Conservation (phyloP, 2,888 invertebrate species). For the Phalangium opilio region DNA sequence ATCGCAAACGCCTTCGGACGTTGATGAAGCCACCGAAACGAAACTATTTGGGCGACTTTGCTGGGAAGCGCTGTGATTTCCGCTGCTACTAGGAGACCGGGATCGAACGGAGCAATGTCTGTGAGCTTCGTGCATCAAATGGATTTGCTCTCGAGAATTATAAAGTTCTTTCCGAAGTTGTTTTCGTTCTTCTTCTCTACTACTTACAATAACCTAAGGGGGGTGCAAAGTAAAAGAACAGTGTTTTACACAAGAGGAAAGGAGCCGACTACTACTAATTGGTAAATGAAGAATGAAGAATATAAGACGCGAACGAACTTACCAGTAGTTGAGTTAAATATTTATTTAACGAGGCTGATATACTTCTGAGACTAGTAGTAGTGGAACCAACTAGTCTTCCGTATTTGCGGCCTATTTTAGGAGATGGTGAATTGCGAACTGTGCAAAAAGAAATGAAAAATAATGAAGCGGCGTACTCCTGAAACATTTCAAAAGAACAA, state of each 20-base stretch:
- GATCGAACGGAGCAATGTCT: conserved; percentile 15
- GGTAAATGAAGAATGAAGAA: too few relatives aligned
- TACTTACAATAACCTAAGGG: conserved; percentile 37
- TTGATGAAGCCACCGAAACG: conserved; percentile 23
- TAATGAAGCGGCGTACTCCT: too few relatives aligned
- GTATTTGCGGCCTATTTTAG: too few relatives aligned
- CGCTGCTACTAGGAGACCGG: conserved; percentile 15
- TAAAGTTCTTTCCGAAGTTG: conserved; percentile 53
- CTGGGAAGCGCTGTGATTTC: conserved; percentile 13
- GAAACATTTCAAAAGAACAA: too few relatives aligned
- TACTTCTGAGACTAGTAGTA: conserved; percentile 43
- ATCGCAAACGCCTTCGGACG: conserved; percentile 16
- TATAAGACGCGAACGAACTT: too few relatives aligned
- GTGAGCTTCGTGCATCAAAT: conserved; percentile 19
- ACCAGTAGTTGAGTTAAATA: conserved; percentile 55
- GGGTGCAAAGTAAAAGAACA: too few relatives aligned
- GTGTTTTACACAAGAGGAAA: too few relatives aligned
- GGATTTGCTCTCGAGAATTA: conserved; percentile 47
- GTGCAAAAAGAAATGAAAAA: too few relatives aligned
- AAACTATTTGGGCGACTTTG: conserved; percentile 27
- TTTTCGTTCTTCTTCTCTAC: conserved; percentile 58
- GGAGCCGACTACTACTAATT: too few relatives aligned
- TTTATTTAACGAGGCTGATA: conserved; percentile 46
- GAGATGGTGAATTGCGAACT: too few relatives aligned
- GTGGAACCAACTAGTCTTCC: conserved; percentile 40